Base-by-base conservation (phyloP, 2,888 invertebrate species). In the Synergus laeviventris region DNA sequence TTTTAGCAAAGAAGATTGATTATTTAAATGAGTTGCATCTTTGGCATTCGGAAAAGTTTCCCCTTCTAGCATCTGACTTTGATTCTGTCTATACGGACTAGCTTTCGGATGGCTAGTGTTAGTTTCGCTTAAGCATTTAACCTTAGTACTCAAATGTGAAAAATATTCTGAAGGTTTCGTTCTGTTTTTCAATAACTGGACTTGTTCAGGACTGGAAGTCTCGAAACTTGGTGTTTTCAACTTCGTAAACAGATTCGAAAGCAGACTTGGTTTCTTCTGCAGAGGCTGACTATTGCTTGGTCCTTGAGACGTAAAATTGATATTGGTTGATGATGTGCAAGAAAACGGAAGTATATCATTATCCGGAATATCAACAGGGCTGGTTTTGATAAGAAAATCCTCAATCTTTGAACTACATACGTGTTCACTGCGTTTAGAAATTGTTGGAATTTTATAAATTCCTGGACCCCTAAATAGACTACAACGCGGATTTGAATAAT, bases 51-150 rank as follows among this genome's bases (percentile, higher is more conserved):
- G 70, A n/a, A 70, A 70, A 31, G 31, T 45, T 5, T 49, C 24
- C 3, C 45, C 70, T 45, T 70, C 70, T 49, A 70, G 49, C 49
- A 70, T 70, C 24, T 36, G 24, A 31, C 11, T 70, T 70, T 70
- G 70, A 24, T 4, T 16, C 7, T n/a, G 24, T 24, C 24, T 49
- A 49, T 45, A 4, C 11, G 49, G 11, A 16, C n/a, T n/a, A 9
- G 31, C 49, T 49, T 49, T 70, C 31, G 70, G 70, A 49, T 49
- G 49, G 31, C n/a, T 70, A 8, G 66, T 66, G 14, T 66, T 66
- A 12, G 8, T 18, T 45, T 66, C 42, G 24, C 45, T 45, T 31
- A 16, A 14, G 7, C 21, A 24, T 11, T 14, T 12, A 66, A 9
- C 45, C n/a, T 12, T 11, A 16, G 36, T 12, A 31, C 1, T 31